Percentiles rank a stretch among this genome's conserved stretches.
These are phyloP conservation scores for Xenopus laevis DNA, from an alignment of 2,113 vertebrate species.

Conservation along the genomic window DNA sequence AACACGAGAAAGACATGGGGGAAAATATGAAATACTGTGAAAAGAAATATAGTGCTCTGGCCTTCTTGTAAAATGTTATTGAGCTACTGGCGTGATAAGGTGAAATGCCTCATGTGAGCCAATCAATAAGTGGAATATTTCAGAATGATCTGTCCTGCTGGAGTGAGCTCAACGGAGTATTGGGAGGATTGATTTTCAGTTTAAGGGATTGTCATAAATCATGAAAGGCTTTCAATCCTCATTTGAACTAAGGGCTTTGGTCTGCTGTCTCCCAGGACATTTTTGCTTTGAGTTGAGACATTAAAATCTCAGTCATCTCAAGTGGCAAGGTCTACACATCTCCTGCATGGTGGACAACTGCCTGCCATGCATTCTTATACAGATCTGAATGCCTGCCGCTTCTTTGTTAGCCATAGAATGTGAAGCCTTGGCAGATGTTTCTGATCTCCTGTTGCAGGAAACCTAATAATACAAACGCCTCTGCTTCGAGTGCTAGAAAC, in stretches of 20 bases:
- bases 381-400: neutral
- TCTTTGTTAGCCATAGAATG: constrained; percentile 17
- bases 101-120: constrained; percentile 27
- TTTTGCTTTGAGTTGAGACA: constrained; percentile 7
- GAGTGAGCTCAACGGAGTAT: constrained; percentile 29
- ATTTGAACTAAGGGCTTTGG: constrained; percentile 26
- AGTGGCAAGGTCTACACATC: neutral
- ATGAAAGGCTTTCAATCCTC: constrained; percentile 39
- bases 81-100: constrained; percentile 23
- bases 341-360: neutral
- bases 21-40: neutral
- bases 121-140: constrained; percentile 41
- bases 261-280: constrained; percentile 6
- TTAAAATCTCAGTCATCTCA: constrained; percentile 9
- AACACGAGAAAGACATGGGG: too few relatives aligned
- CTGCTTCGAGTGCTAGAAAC: too few relatives aligned
- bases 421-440: constrained; percentile 18
- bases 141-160: constrained; percentile 35
- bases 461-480: too few relatives aligned
- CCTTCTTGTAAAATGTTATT: constrained; percentile 16
- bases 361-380: rapidly evolving
- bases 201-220: constrained; percentile 43
- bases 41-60: neutral
- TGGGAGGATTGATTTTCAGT: constrained; percentile 39
- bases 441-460: neutral